Evolutionary conservation across 1,140 invertebrate species (phyloP).

Genomic region (Trachymyrmex septentrionalis): DNA sequence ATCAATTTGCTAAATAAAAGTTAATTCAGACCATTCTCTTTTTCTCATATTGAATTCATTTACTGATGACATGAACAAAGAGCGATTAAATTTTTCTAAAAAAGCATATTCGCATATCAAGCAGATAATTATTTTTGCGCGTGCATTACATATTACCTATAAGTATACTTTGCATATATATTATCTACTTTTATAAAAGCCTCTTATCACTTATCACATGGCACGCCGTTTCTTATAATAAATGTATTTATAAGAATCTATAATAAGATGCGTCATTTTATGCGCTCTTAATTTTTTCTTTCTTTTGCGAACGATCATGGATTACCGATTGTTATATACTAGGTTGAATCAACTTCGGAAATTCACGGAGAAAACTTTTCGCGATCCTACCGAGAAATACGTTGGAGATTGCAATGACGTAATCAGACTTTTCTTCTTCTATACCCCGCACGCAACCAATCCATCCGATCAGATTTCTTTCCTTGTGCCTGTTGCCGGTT

Average conservation of each 20-base stretch:
- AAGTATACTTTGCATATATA: background rate
- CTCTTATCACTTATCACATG: slow-evolving; percentile 4
- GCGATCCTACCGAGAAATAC: slow-evolving; percentile 33
- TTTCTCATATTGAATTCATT: background rate
- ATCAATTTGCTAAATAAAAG: slow-evolving; percentile 14
- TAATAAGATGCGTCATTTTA: slow-evolving; percentile 49
- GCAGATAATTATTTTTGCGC: background rate
- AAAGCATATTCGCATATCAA: background rate
- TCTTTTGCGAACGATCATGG: background rate
- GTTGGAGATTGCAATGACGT: slow-evolving; percentile 59
- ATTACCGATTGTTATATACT: slow-evolving; percentile 57
- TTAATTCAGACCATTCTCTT: background rate
- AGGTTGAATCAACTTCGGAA: slow-evolving; percentile 62
- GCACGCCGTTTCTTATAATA: slow-evolving; percentile 8
- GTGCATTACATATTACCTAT: background rate
- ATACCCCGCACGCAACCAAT: background rate
- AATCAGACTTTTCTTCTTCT: slow-evolving; percentile 63
- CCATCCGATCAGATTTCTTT: background rate
- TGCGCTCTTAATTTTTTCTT: slow-evolving; percentile 33
- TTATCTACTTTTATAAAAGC: background rate
- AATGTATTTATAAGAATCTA: slow-evolving; percentile 63
- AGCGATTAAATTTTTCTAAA: background rate
- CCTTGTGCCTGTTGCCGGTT: background rate
- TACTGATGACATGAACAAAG: background rate
- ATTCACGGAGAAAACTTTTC: slow-evolving; percentile 65